Percentiles rank a stretch among this genome's conserved stretches.
These are phyloP conservation scores for Andrena minutula DNA, from an alignment of 2,888 invertebrate genomes.

Conservation along the genomic window DNA sequence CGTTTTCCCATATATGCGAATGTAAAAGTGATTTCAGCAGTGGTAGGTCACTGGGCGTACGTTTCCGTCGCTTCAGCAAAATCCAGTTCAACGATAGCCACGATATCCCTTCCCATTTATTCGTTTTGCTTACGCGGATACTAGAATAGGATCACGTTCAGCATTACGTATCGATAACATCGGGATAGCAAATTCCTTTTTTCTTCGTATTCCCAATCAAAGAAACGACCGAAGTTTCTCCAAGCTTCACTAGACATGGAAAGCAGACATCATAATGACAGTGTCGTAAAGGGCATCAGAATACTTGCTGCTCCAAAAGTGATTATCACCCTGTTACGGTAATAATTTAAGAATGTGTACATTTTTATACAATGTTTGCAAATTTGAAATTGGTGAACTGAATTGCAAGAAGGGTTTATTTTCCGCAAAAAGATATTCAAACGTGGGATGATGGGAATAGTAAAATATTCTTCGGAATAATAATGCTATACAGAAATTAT, in stretches of 20 bases:
- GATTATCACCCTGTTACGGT: too few relatives aligned
- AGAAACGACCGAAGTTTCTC: constrained; percentile 7
- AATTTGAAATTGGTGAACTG: too few relatives aligned
- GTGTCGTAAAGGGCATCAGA: too few relatives aligned
- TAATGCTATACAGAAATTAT: too few relatives aligned
- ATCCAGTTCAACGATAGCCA: constrained; percentile 35
- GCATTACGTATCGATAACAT: constrained; percentile 30
- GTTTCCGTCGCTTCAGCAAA: constrained; percentile 27
- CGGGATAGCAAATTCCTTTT: constrained; percentile 1
- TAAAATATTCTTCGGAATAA: too few relatives aligned
- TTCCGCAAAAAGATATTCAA: too few relatives aligned
- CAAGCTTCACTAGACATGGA: neutral
- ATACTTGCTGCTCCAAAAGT: too few relatives aligned
- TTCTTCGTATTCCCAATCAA: constrained; percentile 10
- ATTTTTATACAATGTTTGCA: too few relatives aligned
- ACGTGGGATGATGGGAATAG: too few relatives aligned
- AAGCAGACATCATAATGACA: neutral
- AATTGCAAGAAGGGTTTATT: too few relatives aligned
- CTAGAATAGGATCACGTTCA: constrained; percentile 32
- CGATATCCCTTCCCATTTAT: constrained; percentile 27
- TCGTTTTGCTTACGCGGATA: constrained; percentile 23
- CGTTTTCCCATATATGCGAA: constrained; percentile 9
- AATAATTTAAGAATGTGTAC: too few relatives aligned
- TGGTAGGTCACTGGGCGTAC: constrained; percentile 22
- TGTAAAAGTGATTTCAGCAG: constrained; percentile 18